Percentiles rank a stretch among this genome's conserved stretches.
Evolutionary conservation across 2,113 vertebrate genomes (phyloP).

Genomic region (Barbus barbus): DNA sequence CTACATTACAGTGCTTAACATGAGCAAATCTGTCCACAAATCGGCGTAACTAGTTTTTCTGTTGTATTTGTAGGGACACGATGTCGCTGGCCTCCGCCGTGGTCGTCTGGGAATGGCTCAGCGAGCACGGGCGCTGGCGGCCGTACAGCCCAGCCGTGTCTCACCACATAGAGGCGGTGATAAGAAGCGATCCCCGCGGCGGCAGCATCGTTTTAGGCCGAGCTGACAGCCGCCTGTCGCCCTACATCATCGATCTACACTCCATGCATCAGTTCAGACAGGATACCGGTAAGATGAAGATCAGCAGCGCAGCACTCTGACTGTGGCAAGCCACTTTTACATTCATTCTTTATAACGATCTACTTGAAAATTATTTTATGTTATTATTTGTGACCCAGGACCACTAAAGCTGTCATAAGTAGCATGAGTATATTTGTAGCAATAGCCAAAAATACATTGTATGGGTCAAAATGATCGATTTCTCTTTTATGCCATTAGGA

Average conservation of each 20-base stretch:
- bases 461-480: too few species aligned
- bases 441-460: too few species aligned
- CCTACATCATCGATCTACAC: conserved; percentile 91
- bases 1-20: not conserved
- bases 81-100: conserved; percentile 90
- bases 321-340: not conserved
- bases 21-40: not conserved
- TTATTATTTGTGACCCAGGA: too few species aligned
- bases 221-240: conserved; percentile 87
- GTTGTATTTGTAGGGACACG: conserved; percentile 43
- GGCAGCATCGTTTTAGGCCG: conserved; percentile 91
- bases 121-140: conserved; percentile 93
- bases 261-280: conserved; percentile 95
- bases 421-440: too few species aligned
- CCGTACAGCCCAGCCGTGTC: conserved; percentile 94
- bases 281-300: conserved; percentile 83
- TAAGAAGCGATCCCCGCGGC: conserved; percentile 86
- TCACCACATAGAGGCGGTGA: conserved; percentile 93
- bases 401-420: too few species aligned
- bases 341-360: too few species aligned
- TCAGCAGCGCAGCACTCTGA: not conserved
- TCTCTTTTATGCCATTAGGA: too few species aligned
- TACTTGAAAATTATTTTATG: too few species aligned
- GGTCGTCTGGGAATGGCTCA: conserved; percentile 97
- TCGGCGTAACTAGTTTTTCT: not conserved